Evolutionary conservation across 2,888 invertebrate genomes (phyloP).

Genomic region (Apomyelois bistriatella): DNA sequence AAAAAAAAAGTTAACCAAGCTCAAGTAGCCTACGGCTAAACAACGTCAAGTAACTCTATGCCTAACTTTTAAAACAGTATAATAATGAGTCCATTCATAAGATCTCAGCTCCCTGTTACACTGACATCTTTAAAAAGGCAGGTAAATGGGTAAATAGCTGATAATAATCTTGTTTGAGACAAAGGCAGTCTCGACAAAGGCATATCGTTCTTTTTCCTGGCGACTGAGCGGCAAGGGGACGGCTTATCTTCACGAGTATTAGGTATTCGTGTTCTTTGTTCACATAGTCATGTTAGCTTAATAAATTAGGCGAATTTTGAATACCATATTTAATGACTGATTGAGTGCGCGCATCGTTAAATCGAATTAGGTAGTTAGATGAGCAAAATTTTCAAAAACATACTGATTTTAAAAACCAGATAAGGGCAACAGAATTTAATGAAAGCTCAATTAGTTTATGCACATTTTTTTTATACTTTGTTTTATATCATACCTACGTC

Average conservation of each 20-base stretch:
- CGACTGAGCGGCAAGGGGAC: slow-evolving; percentile 39
- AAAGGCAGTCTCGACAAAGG: slow-evolving; percentile 61
- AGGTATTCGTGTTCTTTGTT: background rate
- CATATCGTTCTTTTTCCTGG: slow-evolving; percentile 65
- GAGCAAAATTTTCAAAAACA: too few species aligned
- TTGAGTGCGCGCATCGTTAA: too few species aligned
- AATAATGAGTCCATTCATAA: slow-evolving; percentile 3
- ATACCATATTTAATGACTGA: too few species aligned
- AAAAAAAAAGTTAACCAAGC: background rate
- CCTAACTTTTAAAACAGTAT: slow-evolving; percentile 4
- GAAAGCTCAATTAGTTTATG: too few species aligned
- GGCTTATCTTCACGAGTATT: slow-evolving; percentile 20
- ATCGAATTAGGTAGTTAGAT: too few species aligned
- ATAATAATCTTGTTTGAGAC: slow-evolving; percentile 73
- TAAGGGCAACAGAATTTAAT: too few species aligned
- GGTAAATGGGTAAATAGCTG: slow-evolving; percentile 52
- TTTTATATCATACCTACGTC: too few species aligned
- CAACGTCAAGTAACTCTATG: background rate
- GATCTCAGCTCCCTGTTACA: background rate
- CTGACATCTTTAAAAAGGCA: slow-evolving; percentile 8
- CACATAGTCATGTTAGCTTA: too few species aligned
- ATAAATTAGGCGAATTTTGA: too few species aligned
- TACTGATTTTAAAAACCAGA: too few species aligned
- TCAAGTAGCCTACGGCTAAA: background rate
- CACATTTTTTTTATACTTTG: too few species aligned